Base-by-base conservation (phyloP, 2,888 invertebrate genomes). In the Idaea aversata region DNA sequence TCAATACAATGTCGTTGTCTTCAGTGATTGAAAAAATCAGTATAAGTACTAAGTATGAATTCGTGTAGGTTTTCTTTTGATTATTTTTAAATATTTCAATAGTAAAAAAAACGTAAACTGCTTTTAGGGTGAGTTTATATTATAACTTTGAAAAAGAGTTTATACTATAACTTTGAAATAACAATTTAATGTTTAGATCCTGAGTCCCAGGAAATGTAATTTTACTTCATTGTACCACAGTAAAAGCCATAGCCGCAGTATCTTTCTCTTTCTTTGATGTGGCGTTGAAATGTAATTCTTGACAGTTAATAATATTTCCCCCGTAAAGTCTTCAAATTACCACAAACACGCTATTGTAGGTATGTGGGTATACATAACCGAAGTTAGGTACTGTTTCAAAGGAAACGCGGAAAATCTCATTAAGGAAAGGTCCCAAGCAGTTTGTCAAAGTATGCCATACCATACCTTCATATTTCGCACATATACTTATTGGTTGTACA, bases 281-380 rank as follows among this genome's bases (percentile, higher is more conserved):
- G 69, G 62, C 66, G 63, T 68, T 67, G 61, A 69, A 75, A 76
- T 73, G 68, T 72, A 70, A 75, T 76, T 73, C 66, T 70, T 59
- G 67, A 59, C 65, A 67, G 65, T 74, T 74, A 71, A 75, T 64
- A 71, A 71, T 67, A 72, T 72, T 74, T 71, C 63, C 66, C 63
- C 67, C 65, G 67, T 66, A 71, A 70, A 69, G 70, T 64, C 60
- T 65, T 63, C 61, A 67, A 71, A 72, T 73, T 71, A 65, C 66
- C 64, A 62, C 63, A 63, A 64, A 65, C 57, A 65, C 36, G n/a
- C 62, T 62, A 38, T 62, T 65, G 59, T 63, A 61, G 15, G 62
- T 58, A 63, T 62, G 61, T 65, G 61, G 66, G 67, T 67, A 61
- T 60, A 58, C 63, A 25, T 64, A 67, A 69, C 60, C 59, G 47